Conservation (phyloP, 2,888 invertebrate genomes). For the Spicauda simplicius region DNA sequence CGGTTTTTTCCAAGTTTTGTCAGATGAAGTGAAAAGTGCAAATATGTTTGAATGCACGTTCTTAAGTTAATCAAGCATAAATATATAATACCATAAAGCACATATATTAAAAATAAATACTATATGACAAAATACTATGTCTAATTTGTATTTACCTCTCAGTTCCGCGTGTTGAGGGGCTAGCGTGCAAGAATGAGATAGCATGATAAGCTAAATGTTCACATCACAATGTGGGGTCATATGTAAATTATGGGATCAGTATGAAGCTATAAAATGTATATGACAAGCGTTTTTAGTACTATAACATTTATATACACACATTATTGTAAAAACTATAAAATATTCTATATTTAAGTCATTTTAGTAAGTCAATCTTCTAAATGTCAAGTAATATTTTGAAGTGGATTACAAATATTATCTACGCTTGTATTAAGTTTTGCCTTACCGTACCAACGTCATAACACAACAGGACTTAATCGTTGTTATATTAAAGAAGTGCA, state of each 20-base stretch:
- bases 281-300: not conserved
- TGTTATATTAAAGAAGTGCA: too few species aligned
- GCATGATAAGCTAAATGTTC: slow-evolving; percentile 71
- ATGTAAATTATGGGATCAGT: slow-evolving; percentile 1
- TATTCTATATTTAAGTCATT: too few species aligned
- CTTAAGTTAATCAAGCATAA: not conserved
- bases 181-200: slow-evolving; percentile 81
- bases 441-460: too few species aligned
- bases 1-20: too few species aligned
- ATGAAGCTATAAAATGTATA: not conserved
- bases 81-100: not conserved
- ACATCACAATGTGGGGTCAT: slow-evolving; percentile 40
- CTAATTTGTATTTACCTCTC: slow-evolving; percentile 76
- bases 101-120: slow-evolving; percentile 9
- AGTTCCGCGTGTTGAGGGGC: slow-evolving; percentile 83
- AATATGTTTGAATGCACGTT: not conserved
- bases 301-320: not conserved
- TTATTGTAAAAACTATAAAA: not conserved
- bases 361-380: too few species aligned
- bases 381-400: too few species aligned
- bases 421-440: too few species aligned
- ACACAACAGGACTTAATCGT: too few species aligned
- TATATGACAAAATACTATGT: slow-evolving; percentile 11
- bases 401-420: too few species aligned
- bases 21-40: not conserved